Evolutionary conservation across 2,888 invertebrate genomes (phyloP).

Genomic region (Tetragnatha montana): DNA sequence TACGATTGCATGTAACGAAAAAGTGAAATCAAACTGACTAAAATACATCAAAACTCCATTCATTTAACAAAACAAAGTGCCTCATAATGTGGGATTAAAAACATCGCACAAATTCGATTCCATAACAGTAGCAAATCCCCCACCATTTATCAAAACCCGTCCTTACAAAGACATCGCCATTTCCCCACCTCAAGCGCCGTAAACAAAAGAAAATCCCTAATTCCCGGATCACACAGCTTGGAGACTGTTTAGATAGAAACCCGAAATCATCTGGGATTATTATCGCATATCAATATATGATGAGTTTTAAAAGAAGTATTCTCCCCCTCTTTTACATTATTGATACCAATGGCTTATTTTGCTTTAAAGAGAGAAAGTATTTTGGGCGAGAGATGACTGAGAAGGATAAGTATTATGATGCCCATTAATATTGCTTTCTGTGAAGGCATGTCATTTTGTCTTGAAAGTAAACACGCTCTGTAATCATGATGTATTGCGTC

Average conservation of each 20-base stretch:
- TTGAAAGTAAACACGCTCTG: constrained; percentile 11
- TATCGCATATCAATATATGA: constrained; percentile 52
- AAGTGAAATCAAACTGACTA: not conserved
- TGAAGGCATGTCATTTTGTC: constrained; percentile 15
- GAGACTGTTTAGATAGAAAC: constrained; percentile 13
- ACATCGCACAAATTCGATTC: constrained; percentile 11
- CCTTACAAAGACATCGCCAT: not conserved
- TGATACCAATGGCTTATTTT: constrained; percentile 44
- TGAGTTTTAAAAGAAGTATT: constrained; percentile 50
- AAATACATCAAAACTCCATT: not conserved
- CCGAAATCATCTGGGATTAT: constrained; percentile 11
- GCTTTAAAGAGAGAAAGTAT: constrained; percentile 10
- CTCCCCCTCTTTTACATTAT: constrained; percentile 22
- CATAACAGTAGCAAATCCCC: not conserved
- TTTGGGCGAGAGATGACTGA: not conserved
- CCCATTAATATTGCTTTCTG: constrained; percentile 44
- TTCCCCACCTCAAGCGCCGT: not conserved
- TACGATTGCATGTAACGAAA: too few species aligned
- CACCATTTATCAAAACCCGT: constrained; percentile 17
- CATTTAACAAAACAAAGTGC: too few species aligned
- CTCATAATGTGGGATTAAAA: not conserved
- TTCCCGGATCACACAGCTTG: constrained; percentile 17
- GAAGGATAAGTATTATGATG: constrained; percentile 22
- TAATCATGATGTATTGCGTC: constrained; percentile 38
- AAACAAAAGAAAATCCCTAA: constrained; percentile 31